phyloP scores from a whole-genome alignment of 2,797 vertebrate species.

The Eulemur albifrons region DNA sequence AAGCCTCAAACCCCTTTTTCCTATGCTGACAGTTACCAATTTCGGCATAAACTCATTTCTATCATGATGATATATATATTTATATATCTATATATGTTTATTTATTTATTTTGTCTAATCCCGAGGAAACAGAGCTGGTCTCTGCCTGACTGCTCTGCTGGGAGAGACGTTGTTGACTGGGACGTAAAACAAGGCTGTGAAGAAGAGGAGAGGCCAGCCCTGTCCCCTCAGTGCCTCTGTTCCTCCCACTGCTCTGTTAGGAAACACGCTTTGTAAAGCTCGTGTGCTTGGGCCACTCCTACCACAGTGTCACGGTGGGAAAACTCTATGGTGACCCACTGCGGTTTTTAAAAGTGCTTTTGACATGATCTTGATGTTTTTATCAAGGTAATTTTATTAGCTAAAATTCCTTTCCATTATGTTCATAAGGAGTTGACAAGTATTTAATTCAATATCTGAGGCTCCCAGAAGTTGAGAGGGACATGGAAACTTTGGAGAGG shows the following conservation, averaged over 20 bases:
- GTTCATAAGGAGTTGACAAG: not conserved
- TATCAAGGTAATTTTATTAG: not conserved
- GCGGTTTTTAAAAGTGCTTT: not conserved
- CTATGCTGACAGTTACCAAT: slow-evolving; percentile 71
- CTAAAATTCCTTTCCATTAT: not conserved
- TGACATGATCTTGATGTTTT: not conserved
- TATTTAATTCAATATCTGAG: not conserved
- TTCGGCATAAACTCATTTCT: slow-evolving; percentile 66
- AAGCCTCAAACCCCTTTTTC: slow-evolving; percentile 73
- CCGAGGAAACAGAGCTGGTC: slow-evolving; percentile 71
- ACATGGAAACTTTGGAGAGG: not conserved
- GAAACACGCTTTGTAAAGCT: not conserved
- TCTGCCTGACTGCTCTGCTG: slow-evolving; percentile 67
- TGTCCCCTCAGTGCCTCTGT: not conserved
- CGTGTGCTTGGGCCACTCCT: not conserved
- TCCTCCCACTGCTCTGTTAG: not conserved
- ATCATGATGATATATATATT: slow-evolving; percentile 67
- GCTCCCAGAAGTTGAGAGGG: not conserved
- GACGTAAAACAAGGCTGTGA: slow-evolving; percentile 59
- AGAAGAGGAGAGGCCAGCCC: not conserved
- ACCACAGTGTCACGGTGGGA: not conserved
- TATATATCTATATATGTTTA: slow-evolving; percentile 6
- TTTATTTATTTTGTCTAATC: slow-evolving; percentile 55
- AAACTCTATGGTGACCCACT: not conserved
- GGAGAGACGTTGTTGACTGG: slow-evolving; percentile 56